Percentiles rank a stretch among this genome's conserved stretches.
These are phyloP conservation scores for Pycnomerus fuliginosus DNA, from an alignment of 2,888 invertebrate genomes.

Conservation along the genomic window DNA sequence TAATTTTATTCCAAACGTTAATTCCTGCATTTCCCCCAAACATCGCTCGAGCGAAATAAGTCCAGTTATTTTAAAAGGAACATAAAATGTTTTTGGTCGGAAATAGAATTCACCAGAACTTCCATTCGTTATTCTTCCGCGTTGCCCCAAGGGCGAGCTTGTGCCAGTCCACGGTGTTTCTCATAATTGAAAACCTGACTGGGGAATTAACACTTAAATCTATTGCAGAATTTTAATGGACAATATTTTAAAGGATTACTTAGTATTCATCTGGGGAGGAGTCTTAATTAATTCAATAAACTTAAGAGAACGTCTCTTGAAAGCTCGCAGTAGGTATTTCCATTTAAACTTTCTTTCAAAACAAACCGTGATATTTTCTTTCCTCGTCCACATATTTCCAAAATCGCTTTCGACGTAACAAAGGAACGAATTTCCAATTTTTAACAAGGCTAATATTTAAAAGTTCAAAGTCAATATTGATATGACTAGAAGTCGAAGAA, in stretches of 20 bases:
- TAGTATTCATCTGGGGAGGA: slow-evolving; percentile 36
- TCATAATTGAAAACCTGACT: slow-evolving; percentile 39
- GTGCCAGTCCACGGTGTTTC: slow-evolving; percentile 31
- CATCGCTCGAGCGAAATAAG: not conserved
- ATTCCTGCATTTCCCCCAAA: not conserved
- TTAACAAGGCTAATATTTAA: slow-evolving; percentile 24
- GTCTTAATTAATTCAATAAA: slow-evolving; percentile 39
- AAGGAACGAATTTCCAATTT: slow-evolving; percentile 11
- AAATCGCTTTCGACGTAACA: not conserved
- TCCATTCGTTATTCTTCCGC: slow-evolving; percentile 28
- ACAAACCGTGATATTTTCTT: no score
- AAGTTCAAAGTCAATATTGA: slow-evolving; percentile 37
- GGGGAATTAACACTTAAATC: slow-evolving; percentile 39
- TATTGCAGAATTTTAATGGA: slow-evolving; percentile 42
- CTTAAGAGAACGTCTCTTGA: slow-evolving; percentile 26
- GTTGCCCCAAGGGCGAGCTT: slow-evolving; percentile 22
- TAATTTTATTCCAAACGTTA: no score
- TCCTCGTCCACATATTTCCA: no score
- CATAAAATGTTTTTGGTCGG: slow-evolving; percentile 20
- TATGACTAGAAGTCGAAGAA: slow-evolving; percentile 30
- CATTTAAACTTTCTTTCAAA: slow-evolving; percentile 11
- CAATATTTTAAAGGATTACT: slow-evolving; percentile 38
- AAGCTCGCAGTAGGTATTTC: slow-evolving; percentile 15
- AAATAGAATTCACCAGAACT: slow-evolving; percentile 25
- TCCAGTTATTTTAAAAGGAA: slow-evolving; percentile 13